Base-by-base conservation (phyloP, 2,888 invertebrate species). In the Agrochola macilenta region DNA sequence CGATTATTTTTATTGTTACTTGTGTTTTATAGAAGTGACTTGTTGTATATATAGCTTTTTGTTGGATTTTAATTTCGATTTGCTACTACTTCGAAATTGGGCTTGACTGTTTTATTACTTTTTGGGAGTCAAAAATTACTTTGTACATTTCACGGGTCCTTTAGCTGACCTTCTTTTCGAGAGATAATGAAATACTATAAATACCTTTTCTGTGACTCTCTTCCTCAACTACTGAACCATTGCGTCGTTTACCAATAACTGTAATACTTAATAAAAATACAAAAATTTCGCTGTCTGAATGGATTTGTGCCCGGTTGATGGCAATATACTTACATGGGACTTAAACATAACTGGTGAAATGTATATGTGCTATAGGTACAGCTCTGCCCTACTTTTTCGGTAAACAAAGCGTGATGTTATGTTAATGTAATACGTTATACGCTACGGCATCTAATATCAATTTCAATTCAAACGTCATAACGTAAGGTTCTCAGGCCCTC, bases 11-110 rank as follows among this genome's bases (percentile, higher is more conserved):
- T 66, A 78, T 70, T 52, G 14, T 83, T 58, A 30, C 66, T 78
- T 46, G 77, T 39, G 63, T 64, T 82, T 64, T 82, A 79, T 49
- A 81, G 35, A 66, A 49, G 30, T 75, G 66, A 81, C 52, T 75
- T 65, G 54, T 54, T 61, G 35, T 60, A 68, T 39, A 68, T 54
- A 68, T 43, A 64, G 20, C 52, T 64, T 69, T 78, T 81, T 57
- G 60, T 46, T 66, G 17, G 23, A 61, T 54, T 74, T 46, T 20
- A 30, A 75, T 57, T 66, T 66, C 4, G 46, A 46, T n/a, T 39
- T n/a, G n/a, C 11, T 39, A 11, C 17, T 46, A 12, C n/a, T 58
- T 80, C 0, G 52, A 54, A 68, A 52, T 68, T 35, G 14, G 12
- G 23, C 2, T 49, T 8, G 1, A 14, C 11, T 14, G 46, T 49